Evolutionary conservation across 2,113 vertebrate species (phyloP).

Genomic region (Callopanchax toddi): DNA sequence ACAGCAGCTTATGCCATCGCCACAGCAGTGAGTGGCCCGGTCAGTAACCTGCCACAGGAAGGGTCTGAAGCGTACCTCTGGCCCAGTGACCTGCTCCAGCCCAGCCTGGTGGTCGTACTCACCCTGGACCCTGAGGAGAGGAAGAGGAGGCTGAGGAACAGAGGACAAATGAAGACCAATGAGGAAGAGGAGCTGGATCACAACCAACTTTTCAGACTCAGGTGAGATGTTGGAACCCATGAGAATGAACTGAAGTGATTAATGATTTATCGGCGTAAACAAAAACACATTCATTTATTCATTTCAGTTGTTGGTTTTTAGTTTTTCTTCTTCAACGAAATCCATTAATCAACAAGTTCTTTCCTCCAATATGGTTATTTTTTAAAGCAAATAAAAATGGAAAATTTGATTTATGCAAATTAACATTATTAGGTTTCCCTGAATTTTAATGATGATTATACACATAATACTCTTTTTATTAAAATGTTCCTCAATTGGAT

Average conservation of each 20-base stretch:
- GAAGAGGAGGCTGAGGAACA: slow-evolving; percentile 76
- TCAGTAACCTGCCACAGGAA: slow-evolving; percentile 81
- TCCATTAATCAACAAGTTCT: neutral
- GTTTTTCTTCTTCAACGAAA: too few relatives aligned
- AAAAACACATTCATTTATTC: too few relatives aligned
- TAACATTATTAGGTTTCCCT: too few relatives aligned
- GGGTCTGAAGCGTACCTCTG: slow-evolving; percentile 86
- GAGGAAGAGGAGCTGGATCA: slow-evolving; percentile 88
- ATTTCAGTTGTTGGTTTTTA: too few relatives aligned
- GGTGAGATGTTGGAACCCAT: slow-evolving; percentile 71
- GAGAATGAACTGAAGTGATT: too few relatives aligned
- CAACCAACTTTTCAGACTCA: slow-evolving; percentile 85
- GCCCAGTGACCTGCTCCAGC: slow-evolving; percentile 88
- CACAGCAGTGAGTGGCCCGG: slow-evolving; percentile 83
- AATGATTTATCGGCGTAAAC: too few relatives aligned
- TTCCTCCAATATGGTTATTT: neutral
- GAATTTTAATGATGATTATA: too few relatives aligned
- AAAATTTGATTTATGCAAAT: too few relatives aligned
- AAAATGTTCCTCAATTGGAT: too few relatives aligned
- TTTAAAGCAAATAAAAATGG: too few relatives aligned
- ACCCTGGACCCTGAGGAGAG: slow-evolving; percentile 86
- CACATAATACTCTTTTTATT: too few relatives aligned
- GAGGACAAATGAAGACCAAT: slow-evolving; percentile 83
- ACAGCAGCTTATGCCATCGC: slow-evolving; percentile 92
- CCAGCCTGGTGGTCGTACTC: slow-evolving; percentile 87